Conservation (phyloP, 2,888 invertebrate genomes). For the Tolmerus cingulatus region DNA sequence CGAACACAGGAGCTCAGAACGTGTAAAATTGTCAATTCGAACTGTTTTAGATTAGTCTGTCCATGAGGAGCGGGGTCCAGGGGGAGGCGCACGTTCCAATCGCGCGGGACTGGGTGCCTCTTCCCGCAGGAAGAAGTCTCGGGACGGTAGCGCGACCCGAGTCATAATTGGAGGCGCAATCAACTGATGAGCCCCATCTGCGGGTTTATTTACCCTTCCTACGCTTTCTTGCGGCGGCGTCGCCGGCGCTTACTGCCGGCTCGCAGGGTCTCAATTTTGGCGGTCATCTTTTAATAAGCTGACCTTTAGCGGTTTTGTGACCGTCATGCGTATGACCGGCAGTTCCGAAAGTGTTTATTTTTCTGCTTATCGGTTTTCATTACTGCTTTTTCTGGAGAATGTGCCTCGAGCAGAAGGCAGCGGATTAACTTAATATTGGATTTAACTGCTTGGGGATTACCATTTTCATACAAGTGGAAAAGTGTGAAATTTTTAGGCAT, state of each 20-base stretch:
- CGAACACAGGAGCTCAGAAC: conserved; percentile 19
- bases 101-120: not conserved
- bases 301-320: not conserved
- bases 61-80: not conserved
- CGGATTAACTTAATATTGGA: not conserved
- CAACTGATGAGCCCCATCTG: conserved; percentile 18
- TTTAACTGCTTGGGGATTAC: not conserved
- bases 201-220: conserved; percentile 29
- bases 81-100: too few relatives aligned
- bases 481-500: not conserved
- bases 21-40: conserved; percentile 31
- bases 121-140: conserved; percentile 13
- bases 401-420: not conserved
- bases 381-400: not conserved
- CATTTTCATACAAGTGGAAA: not conserved
- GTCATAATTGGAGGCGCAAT: conserved; percentile 37
- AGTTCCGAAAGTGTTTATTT: not conserved
- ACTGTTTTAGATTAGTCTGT: conserved; percentile 1
- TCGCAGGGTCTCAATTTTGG: not conserved
- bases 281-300: not conserved
- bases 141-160: not conserved
- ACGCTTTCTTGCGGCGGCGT: not conserved
- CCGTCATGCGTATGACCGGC: not conserved
- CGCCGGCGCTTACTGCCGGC: not conserved
- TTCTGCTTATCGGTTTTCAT: not conserved